Evolutionary conservation across 2,888 invertebrate species (phyloP).

Genomic region (Halictus ligatus): DNA sequence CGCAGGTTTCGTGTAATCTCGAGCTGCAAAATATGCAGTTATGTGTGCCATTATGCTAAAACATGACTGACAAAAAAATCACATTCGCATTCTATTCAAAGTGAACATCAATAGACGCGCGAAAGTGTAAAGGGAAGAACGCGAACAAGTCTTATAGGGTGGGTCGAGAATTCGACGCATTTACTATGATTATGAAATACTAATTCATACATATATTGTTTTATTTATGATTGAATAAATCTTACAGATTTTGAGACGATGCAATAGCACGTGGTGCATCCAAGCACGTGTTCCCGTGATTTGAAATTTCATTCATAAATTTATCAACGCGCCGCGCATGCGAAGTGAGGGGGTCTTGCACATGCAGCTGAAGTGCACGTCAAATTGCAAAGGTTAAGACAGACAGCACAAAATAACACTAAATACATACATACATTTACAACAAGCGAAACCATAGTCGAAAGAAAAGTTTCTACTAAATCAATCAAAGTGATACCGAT

Average conservation of each 20-base stretch:
- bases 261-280: not conserved
- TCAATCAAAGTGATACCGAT: constrained; percentile 38
- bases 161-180: not conserved
- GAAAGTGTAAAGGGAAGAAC: constrained; percentile 9
- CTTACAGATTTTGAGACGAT: not conserved
- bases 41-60: constrained; percentile 50
- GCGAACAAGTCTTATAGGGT: constrained; percentile 11
- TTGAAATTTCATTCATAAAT: constrained; percentile 20
- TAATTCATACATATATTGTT: not conserved
- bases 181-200: not conserved
- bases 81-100: constrained; percentile 26
- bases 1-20: constrained; percentile 79
- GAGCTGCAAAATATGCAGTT: constrained; percentile 45
- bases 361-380: constrained; percentile 48
- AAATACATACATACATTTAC: constrained; percentile 13
- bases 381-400: constrained; percentile 50
- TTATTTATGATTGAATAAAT: not conserved
- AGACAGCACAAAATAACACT: constrained; percentile 37
- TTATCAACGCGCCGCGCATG: constrained; percentile 24
- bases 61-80: not conserved
- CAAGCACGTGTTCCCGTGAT: not conserved
- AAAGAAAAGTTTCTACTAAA: constrained; percentile 29
- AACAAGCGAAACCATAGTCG: constrained; percentile 21
- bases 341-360: constrained; percentile 31
- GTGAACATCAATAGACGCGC: constrained; percentile 34